Evolutionary conservation across 2,797 vertebrate genomes (phyloP), one percentile per base, ranked within the genome.

Genomic region (Myripristis jacobus): DNA sequence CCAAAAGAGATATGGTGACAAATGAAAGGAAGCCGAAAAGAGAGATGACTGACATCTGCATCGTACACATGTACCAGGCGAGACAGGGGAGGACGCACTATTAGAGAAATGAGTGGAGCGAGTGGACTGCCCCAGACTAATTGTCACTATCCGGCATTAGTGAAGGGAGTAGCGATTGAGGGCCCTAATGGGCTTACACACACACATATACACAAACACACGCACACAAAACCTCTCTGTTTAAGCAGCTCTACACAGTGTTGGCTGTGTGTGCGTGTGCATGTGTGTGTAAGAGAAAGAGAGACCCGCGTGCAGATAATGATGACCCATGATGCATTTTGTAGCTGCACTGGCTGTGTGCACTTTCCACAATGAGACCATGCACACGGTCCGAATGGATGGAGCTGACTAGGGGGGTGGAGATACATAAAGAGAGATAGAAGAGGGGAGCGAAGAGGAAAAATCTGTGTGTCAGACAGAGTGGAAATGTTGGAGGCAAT

Each of bases 271-370:
- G 46, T 48, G 55, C 43, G 18, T 41, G 63, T 58, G 68, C 25
- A 50, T 46, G 76, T 79, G 60, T 63, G 60, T 51, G 60, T 63
- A 47, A 46, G 47, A 15, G 19, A 52, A 27, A 38, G 41, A n/a
- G 56, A 70, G 27, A 84, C 79, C 80, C 74, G 24, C 3, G 75
- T 71, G 52, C 85, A 60, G 70, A 83, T 92, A 89, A 90, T 91
- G 82, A 82, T 0, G 63, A 84, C 86, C 90, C 61, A 51, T 91
- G 91, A 91, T 92, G 88, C 83, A 82, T 88, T 90, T 82, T 77
- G 78, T 48, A 67, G 61, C 19, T 48, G 77, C 66, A 70, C 4
- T 8, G 63, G 84, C 57, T 55, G 34, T 10, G 65, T 38, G 58
- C 73, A 82, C 76, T 77, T 27, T 65, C 60, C 22, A 52, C 70